Base-by-base conservation (phyloP, 2,113 vertebrate species). In the Cololabis saira region DNA sequence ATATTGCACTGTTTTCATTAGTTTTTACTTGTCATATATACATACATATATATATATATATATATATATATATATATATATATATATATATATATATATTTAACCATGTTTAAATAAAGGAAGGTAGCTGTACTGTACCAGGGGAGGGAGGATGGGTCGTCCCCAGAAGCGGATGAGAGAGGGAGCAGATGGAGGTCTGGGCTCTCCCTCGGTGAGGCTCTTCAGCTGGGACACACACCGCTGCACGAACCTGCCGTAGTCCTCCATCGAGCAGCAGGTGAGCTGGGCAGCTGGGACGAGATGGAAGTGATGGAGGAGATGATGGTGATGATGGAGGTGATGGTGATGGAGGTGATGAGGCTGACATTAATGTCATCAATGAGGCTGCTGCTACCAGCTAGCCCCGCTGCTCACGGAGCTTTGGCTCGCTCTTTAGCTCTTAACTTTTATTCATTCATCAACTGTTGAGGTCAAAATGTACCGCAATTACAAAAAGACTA, bases 181-280 rank as follows among this genome's bases (percentile, higher is more conserved):
- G 8, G 88, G 53, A 9, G 49, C 11, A 43, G 71, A 27, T 7
- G 21, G 49, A 24, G 59, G 19, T 41, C 48, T 78, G 15, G 48
- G 14, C 13, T 37, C 12, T 13, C 71, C 41, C 48, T 77, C 49
- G 27, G 53, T 33, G 24, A 5, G 3, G 21, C 54, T 65, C 67
- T 47, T 62, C 47, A 90, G 53, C 7, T 48, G 56, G 19, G 56
- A 74, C 12, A 84, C 53, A n/a, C 51, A 56, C 55, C 37, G 72
- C 57, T 72, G 77, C n/a, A 87, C 85, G 73, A 94, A 94, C 22
- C 41, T 42, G 8, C 90, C 86, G 67, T 92, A 94, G 56, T 82
- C 82, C 65, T 93, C 92, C 91, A 93, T 93, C 30, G 11, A 3
- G 42, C 27, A 10, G 44, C 66, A 84, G 79, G 17, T 2, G 68